Evolutionary conservation across 2,888 invertebrate genomes (phyloP).

Genomic region (Trichopria drosophilae): DNA sequence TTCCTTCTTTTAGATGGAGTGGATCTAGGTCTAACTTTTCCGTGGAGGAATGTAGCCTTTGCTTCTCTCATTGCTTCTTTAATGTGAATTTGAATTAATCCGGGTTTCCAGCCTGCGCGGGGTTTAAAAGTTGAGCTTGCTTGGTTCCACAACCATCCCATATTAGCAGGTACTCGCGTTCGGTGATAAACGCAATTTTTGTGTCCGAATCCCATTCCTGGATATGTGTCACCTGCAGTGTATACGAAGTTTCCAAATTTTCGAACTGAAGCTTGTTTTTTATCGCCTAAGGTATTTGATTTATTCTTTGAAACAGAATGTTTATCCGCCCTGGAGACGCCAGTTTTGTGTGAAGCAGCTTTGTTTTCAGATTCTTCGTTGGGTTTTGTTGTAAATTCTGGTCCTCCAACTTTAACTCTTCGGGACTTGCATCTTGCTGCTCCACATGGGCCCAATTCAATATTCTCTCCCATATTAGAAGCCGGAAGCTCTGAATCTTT

Average conservation of each 20-base stretch:
- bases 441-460: conserved; percentile 43
- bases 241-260: conserved; percentile 51
- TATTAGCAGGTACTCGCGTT: conserved; percentile 49
- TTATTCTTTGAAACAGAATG: conserved; percentile 32
- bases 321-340: conserved; percentile 17
- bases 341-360: not conserved
- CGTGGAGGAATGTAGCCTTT: conserved; percentile 34
- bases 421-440: conserved; percentile 43
- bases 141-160: conserved; percentile 55
- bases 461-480: too few species aligned
- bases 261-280: too few species aligned
- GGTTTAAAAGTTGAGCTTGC: conserved; percentile 31
- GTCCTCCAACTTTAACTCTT: conserved; percentile 14
- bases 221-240: conserved; percentile 46
- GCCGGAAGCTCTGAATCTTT: conserved; percentile 26
- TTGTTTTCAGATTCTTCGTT: conserved; percentile 10
- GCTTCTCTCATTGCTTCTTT: conserved; percentile 40
- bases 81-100: conserved; percentile 44
- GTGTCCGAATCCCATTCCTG: conserved; percentile 47
- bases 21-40: conserved; percentile 29
- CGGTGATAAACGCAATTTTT: conserved; percentile 44
- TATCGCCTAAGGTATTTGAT: conserved; percentile 26
- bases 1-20: conserved; percentile 18
- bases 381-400: too few species aligned
- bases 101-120: conserved; percentile 52